These are phyloP conservation scores for Boulengeromyrus knoepffleri DNA, from an alignment of 2,113 vertebrate genomes.

Conservation along the genomic window DNA sequence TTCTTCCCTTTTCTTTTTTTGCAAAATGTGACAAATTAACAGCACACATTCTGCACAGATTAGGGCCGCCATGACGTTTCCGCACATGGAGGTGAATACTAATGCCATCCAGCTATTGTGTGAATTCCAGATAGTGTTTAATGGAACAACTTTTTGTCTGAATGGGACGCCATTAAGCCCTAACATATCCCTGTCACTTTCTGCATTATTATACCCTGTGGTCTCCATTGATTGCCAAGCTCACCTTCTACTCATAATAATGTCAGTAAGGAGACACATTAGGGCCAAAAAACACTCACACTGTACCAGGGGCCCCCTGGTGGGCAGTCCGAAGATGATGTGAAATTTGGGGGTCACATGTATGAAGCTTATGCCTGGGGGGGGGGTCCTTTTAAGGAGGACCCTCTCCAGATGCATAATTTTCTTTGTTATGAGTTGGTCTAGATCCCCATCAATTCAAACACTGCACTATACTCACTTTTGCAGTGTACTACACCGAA, in stretches of 20 bases:
- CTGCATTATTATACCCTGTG: neutral
- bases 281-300: neutral
- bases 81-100: neutral
- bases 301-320: neutral
- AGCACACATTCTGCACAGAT: neutral
- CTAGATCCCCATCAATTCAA: neutral
- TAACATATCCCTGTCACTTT: neutral
- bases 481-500: neutral
- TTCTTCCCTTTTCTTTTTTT: neutral
- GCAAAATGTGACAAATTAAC: neutral
- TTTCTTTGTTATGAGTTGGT: neutral
- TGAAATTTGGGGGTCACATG: neutral
- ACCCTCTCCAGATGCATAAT: neutral
- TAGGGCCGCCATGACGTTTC: neutral
- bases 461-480: neutral
- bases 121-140: neutral
- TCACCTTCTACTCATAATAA: neutral
- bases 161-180: neutral
- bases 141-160: neutral
- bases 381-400: neutral
- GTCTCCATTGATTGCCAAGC: neutral
- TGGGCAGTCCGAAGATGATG: neutral
- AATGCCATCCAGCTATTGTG: neutral
- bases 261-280: neutral
- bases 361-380: neutral